phyloP scores from a whole-genome alignment of 2,888 invertebrate genomes.

The Nymphalis c-album region DNA sequence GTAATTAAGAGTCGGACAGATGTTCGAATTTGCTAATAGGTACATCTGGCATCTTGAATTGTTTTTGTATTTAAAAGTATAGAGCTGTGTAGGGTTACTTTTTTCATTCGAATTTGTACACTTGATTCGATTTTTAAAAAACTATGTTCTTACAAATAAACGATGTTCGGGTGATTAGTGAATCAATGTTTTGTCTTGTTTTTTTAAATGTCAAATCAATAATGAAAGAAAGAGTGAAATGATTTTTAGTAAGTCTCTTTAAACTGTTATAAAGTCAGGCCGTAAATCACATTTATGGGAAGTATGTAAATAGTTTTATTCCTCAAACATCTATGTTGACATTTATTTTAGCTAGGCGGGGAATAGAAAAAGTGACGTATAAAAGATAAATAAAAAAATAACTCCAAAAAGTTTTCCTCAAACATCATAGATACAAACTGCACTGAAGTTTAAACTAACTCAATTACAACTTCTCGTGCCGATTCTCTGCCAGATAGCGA shows the following conservation, averaged over 20 bases:
- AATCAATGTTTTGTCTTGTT: too few species aligned
- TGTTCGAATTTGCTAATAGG: slow-evolving; percentile 21
- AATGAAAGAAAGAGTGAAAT: too few species aligned
- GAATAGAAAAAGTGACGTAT: not conserved
- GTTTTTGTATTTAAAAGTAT: not conserved
- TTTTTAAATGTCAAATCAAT: too few species aligned
- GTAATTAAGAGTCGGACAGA: slow-evolving; percentile 30
- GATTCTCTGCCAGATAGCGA: not conserved
- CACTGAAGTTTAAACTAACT: slow-evolving; percentile 15
- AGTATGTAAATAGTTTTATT: too few species aligned
- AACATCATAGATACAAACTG: slow-evolving; percentile 12
- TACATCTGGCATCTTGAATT: not conserved
- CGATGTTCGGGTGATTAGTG: too few species aligned
- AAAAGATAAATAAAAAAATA: not conserved
- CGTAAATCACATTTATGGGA: too few species aligned
- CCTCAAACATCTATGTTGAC: too few species aligned
- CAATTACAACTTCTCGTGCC: slow-evolving; percentile 12
- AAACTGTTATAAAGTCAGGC: too few species aligned
- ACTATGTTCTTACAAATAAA: too few species aligned
- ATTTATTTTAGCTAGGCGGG: too few species aligned
- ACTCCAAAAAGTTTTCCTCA: not conserved
- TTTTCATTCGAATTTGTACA: not conserved
- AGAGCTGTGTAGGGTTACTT: not conserved
- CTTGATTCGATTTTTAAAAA: not conserved
- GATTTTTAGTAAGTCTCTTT: too few species aligned